Conservation (phyloP, 2,797 vertebrate species). For the Spizella passerina region DNA sequence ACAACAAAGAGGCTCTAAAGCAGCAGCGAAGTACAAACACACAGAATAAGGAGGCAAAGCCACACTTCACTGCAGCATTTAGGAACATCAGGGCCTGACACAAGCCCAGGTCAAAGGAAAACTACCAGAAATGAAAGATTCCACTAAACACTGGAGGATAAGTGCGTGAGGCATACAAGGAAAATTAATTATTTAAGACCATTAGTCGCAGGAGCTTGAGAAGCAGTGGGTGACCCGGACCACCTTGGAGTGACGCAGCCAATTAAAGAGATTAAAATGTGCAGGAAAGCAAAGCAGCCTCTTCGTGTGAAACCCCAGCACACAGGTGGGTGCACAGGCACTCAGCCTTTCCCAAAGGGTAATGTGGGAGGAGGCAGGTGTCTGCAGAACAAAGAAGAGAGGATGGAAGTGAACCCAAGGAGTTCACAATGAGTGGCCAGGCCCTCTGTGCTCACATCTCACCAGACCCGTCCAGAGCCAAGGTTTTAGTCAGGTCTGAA, state of each 20-base stretch:
- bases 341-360: not conserved
- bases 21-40: not conserved
- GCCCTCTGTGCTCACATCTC: not conserved
- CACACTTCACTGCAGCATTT: not conserved
- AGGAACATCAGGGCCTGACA: not conserved
- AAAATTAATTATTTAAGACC: not conserved
- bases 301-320: not conserved
- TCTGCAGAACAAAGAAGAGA: not conserved
- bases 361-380: not conserved
- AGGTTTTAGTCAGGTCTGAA: not conserved
- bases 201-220: not conserved
- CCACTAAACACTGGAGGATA: not conserved
- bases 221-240: not conserved
- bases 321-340: not conserved
- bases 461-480: not conserved
- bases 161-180: not conserved
- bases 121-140: not conserved
- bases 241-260: not conserved
- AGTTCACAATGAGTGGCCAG: not conserved
- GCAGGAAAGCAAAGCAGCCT: not conserved
- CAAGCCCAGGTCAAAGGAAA: not conserved
- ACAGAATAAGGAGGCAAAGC: not conserved
- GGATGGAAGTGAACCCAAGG: not conserved
- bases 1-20: not conserved
- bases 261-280: constrained; percentile 27